These are phyloP conservation scores for Meghimatium bilineatum DNA, from an alignment of 2,888 invertebrate species.

Conservation along the genomic window DNA sequence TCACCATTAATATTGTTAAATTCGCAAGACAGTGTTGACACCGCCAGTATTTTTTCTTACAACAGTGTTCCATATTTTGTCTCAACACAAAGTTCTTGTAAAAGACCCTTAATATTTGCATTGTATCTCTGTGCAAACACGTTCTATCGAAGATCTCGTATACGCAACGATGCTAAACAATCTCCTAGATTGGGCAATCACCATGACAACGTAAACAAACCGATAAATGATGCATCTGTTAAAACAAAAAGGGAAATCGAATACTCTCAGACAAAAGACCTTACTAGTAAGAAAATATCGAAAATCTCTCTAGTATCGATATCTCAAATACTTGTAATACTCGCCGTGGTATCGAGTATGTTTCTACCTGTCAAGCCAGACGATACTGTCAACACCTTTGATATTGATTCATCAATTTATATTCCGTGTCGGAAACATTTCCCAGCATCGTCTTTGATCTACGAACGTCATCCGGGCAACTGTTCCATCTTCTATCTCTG, in stretches of 20 bases:
- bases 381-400: background rate
- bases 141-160: too few species aligned
- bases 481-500: slow-evolving; percentile 54
- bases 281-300: background rate
- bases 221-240: background rate
- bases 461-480: slow-evolving; percentile 31
- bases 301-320: background rate
- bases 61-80: too few species aligned
- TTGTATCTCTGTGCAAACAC: too few species aligned
- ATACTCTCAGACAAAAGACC: background rate
- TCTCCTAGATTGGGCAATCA: background rate
- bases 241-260: background rate
- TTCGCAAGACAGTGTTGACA: too few species aligned
- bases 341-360: background rate
- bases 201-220: background rate
- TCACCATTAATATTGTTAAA: too few species aligned
- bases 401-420: background rate
- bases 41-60: too few species aligned
- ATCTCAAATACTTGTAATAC: background rate
- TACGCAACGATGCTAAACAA: too few species aligned
- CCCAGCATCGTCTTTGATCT: background rate
- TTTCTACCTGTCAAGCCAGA: background rate
- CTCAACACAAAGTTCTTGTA: too few species aligned
- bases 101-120: too few species aligned
- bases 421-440: background rate